phyloP scores from a whole-genome alignment of 2,113 vertebrate species.

The Caracal caracal region DNA sequence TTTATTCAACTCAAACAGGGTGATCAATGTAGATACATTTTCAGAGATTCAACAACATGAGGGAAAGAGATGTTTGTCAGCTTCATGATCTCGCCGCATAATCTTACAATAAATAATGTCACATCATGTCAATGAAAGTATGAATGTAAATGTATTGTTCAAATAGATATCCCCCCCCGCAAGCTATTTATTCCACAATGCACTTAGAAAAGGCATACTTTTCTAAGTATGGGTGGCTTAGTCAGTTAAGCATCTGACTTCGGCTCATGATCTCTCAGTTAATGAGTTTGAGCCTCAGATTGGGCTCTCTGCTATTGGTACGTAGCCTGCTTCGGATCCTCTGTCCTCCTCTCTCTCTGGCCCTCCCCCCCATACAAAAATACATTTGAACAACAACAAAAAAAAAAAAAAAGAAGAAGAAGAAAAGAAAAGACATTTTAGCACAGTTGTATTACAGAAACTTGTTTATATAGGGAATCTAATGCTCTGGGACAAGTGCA shows the following conservation, averaged over 20 bases:
- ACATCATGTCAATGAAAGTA: neutral
- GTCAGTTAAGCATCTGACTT: no score
- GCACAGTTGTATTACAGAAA: neutral
- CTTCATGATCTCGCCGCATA: neutral
- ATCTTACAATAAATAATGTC: neutral
- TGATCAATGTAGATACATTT: neutral
- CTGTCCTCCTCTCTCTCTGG: no score
- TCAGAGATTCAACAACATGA: neutral
- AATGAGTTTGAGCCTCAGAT: no score
- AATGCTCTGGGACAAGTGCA: neutral
- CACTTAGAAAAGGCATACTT: neutral
- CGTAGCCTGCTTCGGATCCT: no score
- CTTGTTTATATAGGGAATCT: neutral
- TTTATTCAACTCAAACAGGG: neutral
- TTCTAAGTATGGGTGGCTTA: no score
- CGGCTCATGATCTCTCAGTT: no score
- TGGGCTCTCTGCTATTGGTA: no score
- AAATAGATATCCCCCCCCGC: neutral
- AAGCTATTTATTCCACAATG: neutral
- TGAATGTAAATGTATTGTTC: neutral
- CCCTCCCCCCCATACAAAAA: no score
- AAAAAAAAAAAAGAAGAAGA: no score
- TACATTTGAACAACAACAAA: no score
- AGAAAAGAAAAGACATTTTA: neutral
- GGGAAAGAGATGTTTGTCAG: neutral